Evolutionary conservation across 2,113 vertebrate genomes (phyloP).

Genomic region (Andinoacara biseriatus): DNA sequence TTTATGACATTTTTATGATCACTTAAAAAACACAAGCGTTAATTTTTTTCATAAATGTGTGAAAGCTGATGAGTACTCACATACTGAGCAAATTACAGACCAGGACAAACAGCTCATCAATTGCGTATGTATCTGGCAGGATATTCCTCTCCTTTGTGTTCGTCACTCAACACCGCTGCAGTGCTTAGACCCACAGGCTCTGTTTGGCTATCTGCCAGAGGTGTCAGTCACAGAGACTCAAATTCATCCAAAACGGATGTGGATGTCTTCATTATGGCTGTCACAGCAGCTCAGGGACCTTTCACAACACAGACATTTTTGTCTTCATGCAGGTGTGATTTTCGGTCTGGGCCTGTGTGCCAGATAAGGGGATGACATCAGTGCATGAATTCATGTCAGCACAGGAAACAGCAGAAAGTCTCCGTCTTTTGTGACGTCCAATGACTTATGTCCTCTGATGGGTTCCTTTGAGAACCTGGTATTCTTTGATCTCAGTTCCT

Average conservation of each 20-base stretch:
- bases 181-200: conserved; percentile 32
- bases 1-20: background rate
- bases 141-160: conserved; percentile 41
- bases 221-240: conserved; percentile 32
- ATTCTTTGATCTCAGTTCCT: background rate
- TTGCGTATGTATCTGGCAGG: conserved; percentile 47
- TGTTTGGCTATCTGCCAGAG: conserved; percentile 48
- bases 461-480: background rate
- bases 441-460: background rate
- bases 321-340: conserved; percentile 61
- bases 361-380: conserved; percentile 50
- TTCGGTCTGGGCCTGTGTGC: conserved; percentile 31
- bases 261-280: conserved; percentile 66
- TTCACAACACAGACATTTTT: conserved; percentile 37
- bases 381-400: conserved; percentile 40
- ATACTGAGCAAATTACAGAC: conserved; percentile 21
- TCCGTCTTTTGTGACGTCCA: conserved; percentile 2
- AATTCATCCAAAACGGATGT: conserved; percentile 54
- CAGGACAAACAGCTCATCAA: conserved; percentile 37
- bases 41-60: conserved; percentile 6
- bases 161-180: conserved; percentile 51
- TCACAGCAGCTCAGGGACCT: conserved; percentile 45
- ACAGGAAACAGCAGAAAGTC: conserved; percentile 33
- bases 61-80: conserved; percentile 1
- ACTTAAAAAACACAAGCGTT: background rate